Conservation (phyloP, 2,113 vertebrate species). For the Megaleporinus macrocephalus region DNA sequence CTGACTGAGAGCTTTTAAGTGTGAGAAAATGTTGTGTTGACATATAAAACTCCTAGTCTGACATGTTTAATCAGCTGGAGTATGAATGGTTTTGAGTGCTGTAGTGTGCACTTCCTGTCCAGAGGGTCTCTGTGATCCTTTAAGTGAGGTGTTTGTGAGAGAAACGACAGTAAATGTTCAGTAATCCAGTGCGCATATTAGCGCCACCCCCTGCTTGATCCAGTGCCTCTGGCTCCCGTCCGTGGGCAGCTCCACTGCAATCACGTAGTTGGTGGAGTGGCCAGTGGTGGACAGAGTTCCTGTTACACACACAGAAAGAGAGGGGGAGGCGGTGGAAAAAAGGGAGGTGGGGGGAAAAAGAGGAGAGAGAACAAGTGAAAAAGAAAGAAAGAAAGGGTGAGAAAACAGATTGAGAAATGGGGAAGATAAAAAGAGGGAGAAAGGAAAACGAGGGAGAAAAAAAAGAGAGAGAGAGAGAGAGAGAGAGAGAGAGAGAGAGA, state of each 20-base stretch:
- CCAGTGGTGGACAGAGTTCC: conserved; percentile 88
- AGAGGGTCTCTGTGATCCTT: background rate
- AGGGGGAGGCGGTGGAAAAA: background rate
- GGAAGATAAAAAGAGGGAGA: background rate
- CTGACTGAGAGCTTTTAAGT: background rate
- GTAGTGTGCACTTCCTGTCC: conserved; percentile 13
- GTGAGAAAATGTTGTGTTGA: background rate
- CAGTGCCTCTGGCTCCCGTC: conserved; percentile 80
- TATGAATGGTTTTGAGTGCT: background rate
- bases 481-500: background rate
- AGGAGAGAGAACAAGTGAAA: background rate
- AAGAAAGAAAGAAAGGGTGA: background rate
- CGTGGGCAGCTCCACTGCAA: conserved; percentile 87
- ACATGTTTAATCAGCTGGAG: background rate
- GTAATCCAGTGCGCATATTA: conserved; percentile 90
- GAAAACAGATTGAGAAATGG: background rate
- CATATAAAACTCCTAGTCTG: background rate
- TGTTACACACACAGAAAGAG: conserved; percentile 58
- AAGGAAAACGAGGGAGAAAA: background rate
- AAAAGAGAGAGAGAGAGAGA: background rate
- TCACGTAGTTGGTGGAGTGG: conserved; percentile 90
- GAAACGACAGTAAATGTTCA: conserved; percentile 58
- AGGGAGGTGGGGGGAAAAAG: background rate
- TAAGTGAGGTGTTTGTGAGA: conserved; percentile 13
- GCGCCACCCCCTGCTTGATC: conserved; percentile 89